These are phyloP conservation scores for Erythrolamprus reginae DNA, from an alignment of 2,113 vertebrate species.

Conservation along the genomic window DNA sequence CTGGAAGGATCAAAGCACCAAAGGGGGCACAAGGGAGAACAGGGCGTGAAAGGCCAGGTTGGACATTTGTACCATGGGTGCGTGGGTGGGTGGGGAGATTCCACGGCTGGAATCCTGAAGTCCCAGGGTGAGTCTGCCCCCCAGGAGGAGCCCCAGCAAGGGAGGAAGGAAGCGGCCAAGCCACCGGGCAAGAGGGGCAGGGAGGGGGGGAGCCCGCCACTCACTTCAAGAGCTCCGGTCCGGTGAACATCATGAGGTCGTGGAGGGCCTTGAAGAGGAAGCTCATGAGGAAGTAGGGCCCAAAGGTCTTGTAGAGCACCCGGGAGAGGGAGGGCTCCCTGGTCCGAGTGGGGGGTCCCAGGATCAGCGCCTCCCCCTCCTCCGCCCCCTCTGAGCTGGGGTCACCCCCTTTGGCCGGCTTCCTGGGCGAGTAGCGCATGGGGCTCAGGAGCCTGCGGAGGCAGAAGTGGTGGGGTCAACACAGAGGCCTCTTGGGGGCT, in stretches of 20 bases:
- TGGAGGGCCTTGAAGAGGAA: constrained; percentile 88
- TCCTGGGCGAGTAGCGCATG: constrained; percentile 73
- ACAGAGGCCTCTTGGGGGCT: neutral
- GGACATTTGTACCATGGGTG: neutral
- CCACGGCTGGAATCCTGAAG: neutral
- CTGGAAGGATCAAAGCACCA: neutral
- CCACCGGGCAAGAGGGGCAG: neutral
- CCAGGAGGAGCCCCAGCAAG: neutral
- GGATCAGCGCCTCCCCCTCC: constrained; percentile 84
- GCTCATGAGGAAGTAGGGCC: constrained; percentile 93
- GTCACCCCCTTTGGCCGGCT: constrained; percentile 29
- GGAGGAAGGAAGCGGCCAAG: neutral
- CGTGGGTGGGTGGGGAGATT: neutral
- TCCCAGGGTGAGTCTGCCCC: neutral
- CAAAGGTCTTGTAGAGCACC: constrained; percentile 88
- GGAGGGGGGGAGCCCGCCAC: neutral
- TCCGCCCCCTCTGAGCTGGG: constrained; percentile 67
- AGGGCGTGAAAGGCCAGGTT: neutral
- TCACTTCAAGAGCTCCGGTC: constrained; percentile 82
- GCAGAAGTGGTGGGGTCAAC: neutral
- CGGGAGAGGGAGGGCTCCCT: constrained; percentile 82
- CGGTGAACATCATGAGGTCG: constrained; percentile 91
- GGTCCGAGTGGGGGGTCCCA: constrained; percentile 66
- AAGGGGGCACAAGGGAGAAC: neutral
- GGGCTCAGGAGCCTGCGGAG: constrained; percentile 55